Evolutionary conservation across 2,113 vertebrate species (phyloP), one percentile per base, ranked within the genome.

Genomic region (Brachionichthys hirsutus): DNA sequence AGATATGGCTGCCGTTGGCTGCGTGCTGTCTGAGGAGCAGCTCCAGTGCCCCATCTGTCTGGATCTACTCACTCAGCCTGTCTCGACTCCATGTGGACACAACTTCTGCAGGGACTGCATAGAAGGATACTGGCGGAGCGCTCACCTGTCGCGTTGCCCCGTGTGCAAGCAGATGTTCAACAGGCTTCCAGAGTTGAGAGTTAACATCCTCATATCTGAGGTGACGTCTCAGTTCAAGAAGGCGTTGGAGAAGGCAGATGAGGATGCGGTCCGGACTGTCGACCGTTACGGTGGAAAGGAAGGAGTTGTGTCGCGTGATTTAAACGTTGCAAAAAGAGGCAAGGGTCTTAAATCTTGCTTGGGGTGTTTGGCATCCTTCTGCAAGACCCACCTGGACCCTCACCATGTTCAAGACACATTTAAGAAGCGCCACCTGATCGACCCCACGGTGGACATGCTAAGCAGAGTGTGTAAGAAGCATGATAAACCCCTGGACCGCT

Each of bases 361-460:
- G 77, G 93, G 93, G 47, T 98, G 96, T 80, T 91, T 94, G 85
- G 92, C 93, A 18, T 97, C 94, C 22, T 95, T 94, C 87, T 98
- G 95, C 1, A 90, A 93, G 62, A 86, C 87, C 61, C 95, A 97
- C 72, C 89, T 97, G 62, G 92, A 94, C 67, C 93, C 91, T 35
- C 94, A 98, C 50, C n/a, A n/a, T n/a, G n/a, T n/a, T n/a, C n/a
- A n/a, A n/a, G 56, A 41, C 44, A 77, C 72, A 24, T 94, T 95
- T 75, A 92, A 92, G 9, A 93, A 93, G 47, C 96, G 97, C 82
- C 90, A 85, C 62, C 89, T 96, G 18, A 90, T 95, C 0, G 87
- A 89, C 17, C 94, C 95, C 60, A 80, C 89, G 62, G 85, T 90
- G 57, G 91, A 93, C 84, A 92, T 95, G 67, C 91, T 92, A 14